phyloP scores from a whole-genome alignment of 2,113 vertebrate genomes.

The Pluvialis apricaria region DNA sequence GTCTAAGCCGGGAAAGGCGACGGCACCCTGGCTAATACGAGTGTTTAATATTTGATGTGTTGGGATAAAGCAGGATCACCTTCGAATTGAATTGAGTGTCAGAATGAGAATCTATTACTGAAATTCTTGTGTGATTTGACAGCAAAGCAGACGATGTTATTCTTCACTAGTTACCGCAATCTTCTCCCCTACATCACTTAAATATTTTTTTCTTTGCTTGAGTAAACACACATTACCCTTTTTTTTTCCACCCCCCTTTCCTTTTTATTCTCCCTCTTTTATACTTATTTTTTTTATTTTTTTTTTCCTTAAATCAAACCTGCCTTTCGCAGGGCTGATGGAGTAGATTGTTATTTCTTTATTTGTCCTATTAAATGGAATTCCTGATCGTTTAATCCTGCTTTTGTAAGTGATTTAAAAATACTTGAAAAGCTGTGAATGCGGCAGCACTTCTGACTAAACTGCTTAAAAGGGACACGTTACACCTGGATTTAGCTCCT shows the following conservation, averaged over 20 bases:
- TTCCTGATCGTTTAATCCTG: slow-evolving; percentile 83
- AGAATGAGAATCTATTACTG: slow-evolving; percentile 99
- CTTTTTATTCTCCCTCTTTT: slow-evolving; percentile 68
- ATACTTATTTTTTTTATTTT: slow-evolving; percentile 45
- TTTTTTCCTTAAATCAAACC: slow-evolving; percentile 68
- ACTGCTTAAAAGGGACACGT: slow-evolving; percentile 43
- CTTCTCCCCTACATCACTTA: slow-evolving; percentile 90
- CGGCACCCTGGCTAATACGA: slow-evolving; percentile 98
- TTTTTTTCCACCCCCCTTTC: slow-evolving; percentile 72
- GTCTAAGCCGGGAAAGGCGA: slow-evolving; percentile 92
- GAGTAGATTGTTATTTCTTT: slow-evolving; percentile 86
- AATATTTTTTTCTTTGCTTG: slow-evolving; percentile 97
- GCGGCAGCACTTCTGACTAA: slow-evolving; percentile 58
- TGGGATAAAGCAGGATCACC: slow-evolving; percentile 99
- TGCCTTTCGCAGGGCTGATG: slow-evolving; percentile 73
- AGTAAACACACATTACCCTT: slow-evolving; percentile 94
- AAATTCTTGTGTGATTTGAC: slow-evolving; percentile 95
- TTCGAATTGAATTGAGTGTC: slow-evolving; percentile 99
- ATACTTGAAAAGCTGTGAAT: slow-evolving; percentile 77
- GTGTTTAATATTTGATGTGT: slow-evolving; percentile 99
- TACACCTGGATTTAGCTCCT: slow-evolving; percentile 10
- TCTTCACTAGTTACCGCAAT: slow-evolving; percentile 90
- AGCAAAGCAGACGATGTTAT: slow-evolving; percentile 92
- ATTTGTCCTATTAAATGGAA: slow-evolving; percentile 87
- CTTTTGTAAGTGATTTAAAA: slow-evolving; percentile 86